Evolutionary conservation across 2,888 invertebrate species (phyloP).

Genomic region (Ennomos erosarius): DNA sequence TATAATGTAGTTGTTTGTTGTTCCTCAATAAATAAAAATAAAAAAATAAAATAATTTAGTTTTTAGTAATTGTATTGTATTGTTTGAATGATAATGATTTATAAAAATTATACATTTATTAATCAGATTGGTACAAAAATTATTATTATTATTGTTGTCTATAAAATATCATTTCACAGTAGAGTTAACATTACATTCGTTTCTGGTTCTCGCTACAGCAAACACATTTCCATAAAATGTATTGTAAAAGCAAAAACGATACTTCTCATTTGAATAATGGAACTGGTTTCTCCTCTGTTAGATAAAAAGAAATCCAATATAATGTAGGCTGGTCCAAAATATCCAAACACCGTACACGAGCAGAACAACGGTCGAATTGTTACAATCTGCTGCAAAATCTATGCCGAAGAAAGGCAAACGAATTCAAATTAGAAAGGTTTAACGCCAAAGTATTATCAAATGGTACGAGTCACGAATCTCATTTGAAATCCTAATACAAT

Average conservation of each 20-base stretch:
- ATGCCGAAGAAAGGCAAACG: constrained; percentile 48
- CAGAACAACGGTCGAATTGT: constrained; percentile 25
- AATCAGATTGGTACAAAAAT: no score
- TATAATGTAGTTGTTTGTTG: no score
- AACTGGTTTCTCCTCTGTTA: constrained; percentile 7
- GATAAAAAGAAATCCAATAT: constrained; percentile 15
- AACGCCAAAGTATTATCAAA: constrained; percentile 37
- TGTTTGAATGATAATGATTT: no score
- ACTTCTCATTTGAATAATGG: constrained; percentile 14
- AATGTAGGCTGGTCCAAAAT: constrained; percentile 16
- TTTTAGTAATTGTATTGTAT: no score
- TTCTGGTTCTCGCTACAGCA: constrained; percentile 1
- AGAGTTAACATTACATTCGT: no score
- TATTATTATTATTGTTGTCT: no score
- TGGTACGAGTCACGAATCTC: constrained; percentile 16
- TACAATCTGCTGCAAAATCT: constrained; percentile 29
- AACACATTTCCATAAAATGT: constrained; percentile 10
- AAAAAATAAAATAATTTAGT: no score
- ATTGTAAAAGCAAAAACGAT: constrained; percentile 9
- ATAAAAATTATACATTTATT: no score
- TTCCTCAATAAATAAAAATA: no score
- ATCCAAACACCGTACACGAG: constrained; percentile 11
- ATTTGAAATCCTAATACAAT: constrained; percentile 20
- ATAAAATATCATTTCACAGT: no score
- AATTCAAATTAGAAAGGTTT: constrained; percentile 59